Evolutionary conservation across 1,140 invertebrate genomes (phyloP).

Genomic region (Ectropis grisescens): DNA sequence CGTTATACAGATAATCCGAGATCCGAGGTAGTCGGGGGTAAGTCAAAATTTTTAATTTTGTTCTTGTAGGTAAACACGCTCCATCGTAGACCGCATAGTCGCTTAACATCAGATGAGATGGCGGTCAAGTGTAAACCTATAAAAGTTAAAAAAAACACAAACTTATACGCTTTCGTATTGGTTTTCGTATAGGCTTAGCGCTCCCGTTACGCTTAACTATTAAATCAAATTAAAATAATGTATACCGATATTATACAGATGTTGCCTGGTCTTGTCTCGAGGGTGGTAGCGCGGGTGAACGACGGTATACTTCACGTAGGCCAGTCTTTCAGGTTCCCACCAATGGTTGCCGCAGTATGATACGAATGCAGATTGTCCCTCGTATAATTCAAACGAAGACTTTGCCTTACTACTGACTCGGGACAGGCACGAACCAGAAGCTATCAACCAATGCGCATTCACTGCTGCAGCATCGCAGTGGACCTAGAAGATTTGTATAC

Average conservation of each 20-base stretch:
- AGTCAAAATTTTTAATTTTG: too few species aligned
- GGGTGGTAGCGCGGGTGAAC: slow-evolving; percentile 38
- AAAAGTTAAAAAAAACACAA: too few species aligned
- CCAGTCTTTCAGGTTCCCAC: slow-evolving; percentile 31
- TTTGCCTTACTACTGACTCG: slow-evolving; percentile 20
- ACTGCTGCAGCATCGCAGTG: slow-evolving; percentile 46
- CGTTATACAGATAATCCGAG: too few species aligned
- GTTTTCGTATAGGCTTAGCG: too few species aligned
- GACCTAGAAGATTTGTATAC: slow-evolving; percentile 17
- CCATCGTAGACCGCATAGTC: too few species aligned
- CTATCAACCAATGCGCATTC: slow-evolving; percentile 45
- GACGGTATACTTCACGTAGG: slow-evolving; percentile 41
- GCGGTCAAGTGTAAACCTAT: too few species aligned
- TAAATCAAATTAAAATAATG: too few species aligned
- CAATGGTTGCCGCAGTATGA: slow-evolving; percentile 39
- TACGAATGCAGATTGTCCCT: slow-evolving; percentile 37
- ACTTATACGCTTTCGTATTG: too few species aligned
- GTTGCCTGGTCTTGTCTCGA: slow-evolving; percentile 18
- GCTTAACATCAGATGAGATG: too few species aligned
- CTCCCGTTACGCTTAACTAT: too few species aligned
- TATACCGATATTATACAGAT: slow-evolving; percentile 47
- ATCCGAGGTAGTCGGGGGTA: too few species aligned
- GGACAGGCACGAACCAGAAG: slow-evolving; percentile 39
- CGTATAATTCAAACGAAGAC: not conserved
- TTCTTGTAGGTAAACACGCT: too few species aligned